phyloP scores from a whole-genome alignment of 2,797 vertebrate genomes.

The Sciaenops ocellatus region DNA sequence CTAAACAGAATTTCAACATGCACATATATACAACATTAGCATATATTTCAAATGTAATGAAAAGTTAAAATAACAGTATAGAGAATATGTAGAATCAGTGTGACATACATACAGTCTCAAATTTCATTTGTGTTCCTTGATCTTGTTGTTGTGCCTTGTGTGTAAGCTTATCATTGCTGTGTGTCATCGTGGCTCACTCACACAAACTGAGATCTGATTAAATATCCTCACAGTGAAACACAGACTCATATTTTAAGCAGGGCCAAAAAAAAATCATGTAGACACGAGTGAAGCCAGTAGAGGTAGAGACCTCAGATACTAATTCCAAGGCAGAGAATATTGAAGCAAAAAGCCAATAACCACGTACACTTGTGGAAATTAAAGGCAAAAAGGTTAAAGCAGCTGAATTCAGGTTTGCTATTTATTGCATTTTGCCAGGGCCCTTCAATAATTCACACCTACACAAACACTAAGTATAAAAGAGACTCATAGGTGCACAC shows the following conservation, averaged over 20 bases:
- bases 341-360: neutral
- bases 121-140: neutral
- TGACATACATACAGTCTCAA: neutral
- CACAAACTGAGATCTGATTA: conserved; percentile 20
- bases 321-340: neutral
- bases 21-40: neutral
- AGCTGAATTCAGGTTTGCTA: conserved; percentile 16
- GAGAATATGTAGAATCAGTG: neutral
- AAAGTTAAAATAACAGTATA: neutral
- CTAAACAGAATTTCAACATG: neutral
- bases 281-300: conserved; percentile 22
- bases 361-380: neutral
- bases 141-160: neutral
- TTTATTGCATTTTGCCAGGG: conserved; percentile 11
- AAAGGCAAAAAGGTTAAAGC: conserved; percentile 21
- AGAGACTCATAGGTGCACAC: neutral
- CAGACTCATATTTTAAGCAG: conserved; percentile 5
- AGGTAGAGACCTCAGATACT: conserved; percentile 6
- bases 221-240: conserved; percentile 17
- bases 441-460: neutral
- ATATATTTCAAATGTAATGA: neutral
- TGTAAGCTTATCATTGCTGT: neutral
- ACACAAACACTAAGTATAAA: neutral
- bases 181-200: neutral
- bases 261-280: conserved; percentile 13